phyloP scores from a whole-genome alignment of 92 coral and sea anemone genomes.

The Phenganax stokvisi region DNA sequence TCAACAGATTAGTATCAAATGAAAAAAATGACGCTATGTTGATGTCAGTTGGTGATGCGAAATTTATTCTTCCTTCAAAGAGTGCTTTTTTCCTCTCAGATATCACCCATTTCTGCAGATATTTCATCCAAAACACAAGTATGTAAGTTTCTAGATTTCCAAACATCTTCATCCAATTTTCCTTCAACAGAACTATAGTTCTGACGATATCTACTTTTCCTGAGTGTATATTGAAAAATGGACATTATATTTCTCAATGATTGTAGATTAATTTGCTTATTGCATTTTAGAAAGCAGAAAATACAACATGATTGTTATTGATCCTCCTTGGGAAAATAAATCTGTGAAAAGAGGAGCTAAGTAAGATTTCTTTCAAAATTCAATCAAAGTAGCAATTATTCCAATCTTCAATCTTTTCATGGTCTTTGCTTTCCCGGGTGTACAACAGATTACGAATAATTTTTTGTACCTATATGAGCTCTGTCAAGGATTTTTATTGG shows the following conservation, averaged over 20 bases:
- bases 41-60: slow-evolving; percentile 47
- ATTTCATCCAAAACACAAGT: slow-evolving; percentile 20
- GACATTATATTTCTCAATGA: background rate
- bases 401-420: too few species aligned
- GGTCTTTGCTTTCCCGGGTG: too few species aligned
- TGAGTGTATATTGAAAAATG: background rate
- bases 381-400: too few species aligned
- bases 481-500: too few species aligned
- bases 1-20: slow-evolving; percentile 50
- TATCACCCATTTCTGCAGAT: slow-evolving; percentile 51
- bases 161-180: background rate
- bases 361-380: slow-evolving; percentile 44
- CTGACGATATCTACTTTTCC: background rate
- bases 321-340: slow-evolving; percentile 98
- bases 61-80: slow-evolving; percentile 59
- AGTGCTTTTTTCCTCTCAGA: slow-evolving; percentile 69
- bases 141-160: background rate
- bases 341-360: slow-evolving; percentile 84
- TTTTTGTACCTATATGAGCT: background rate
- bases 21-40: slow-evolving; percentile 29
- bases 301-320: slow-evolving; percentile 71
- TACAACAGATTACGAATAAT: background rate
- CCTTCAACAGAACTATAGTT: background rate
- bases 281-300: slow-evolving; percentile 3
- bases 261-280: background rate